Base-by-base conservation (phyloP, 2,888 invertebrate species). In the Macrostomum cliftonense region DNA sequence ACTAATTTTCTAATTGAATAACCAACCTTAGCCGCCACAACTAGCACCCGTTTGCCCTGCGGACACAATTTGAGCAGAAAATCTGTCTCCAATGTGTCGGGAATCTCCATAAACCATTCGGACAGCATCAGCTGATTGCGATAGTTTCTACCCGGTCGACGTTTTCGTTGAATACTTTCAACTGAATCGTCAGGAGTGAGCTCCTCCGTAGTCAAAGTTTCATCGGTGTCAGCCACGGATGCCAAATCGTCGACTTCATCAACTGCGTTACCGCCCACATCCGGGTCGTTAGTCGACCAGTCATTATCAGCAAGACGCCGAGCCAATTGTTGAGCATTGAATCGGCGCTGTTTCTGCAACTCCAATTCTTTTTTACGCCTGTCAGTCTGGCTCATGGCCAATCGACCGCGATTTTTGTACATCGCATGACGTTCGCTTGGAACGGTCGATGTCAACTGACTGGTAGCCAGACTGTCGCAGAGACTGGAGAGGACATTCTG, bases 61-160 rank as follows among this genome's bases (percentile, higher is more conserved):
- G 95, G 93, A 63, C 85, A 86, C 0, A 83, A 77, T 1, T 73
- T 63, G 60, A 74, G 64, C 14, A 69, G 53, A 74, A 74, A 75
- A 37, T 73, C 64, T 13, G 60, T 54, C 14, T 59, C 59, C 49
- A 71, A 64, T 55, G 72, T 68, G 21, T 75, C 73, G 0, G 95
- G 95, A 49, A 81, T 77, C 57, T 91, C 84, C 1, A 81, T 73
- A 65, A 95, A 73, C 91, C 91, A 95, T 69, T 95, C 93, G 0
- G 91, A 89, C 51, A 82, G 63, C 83, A 91, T 91, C 9, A 91
- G 70, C 56, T 78, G 75, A 56, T 65, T 61, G 54, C 58, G 60
- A 51, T 62, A 66, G 45, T 59, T 56, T 46, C 60, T 57, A 9
- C 64, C 63, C 37, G 65, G 64, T 50, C 56, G 60, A 36, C 57